Evolutionary conservation across 2,113 vertebrate genomes (phyloP).

Genomic region (Dasypus novemcinctus): DNA sequence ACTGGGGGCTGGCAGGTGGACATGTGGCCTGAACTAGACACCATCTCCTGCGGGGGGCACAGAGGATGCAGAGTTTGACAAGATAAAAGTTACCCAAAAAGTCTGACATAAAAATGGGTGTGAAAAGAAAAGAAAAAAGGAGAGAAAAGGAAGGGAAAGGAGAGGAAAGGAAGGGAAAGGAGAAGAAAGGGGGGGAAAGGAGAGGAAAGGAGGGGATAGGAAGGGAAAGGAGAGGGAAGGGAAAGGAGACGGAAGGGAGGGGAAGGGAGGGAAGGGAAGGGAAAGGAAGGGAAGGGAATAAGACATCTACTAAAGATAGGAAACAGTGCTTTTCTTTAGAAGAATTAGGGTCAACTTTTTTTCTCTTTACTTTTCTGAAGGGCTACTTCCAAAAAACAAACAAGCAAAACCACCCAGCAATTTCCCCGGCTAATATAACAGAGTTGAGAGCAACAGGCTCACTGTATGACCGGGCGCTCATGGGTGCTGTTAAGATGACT

Average conservation of each 20-base stretch:
- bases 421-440: background rate
- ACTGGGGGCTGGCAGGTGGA: background rate
- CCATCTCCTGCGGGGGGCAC: background rate
- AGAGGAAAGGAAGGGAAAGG: no score
- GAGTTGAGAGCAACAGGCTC: background rate
- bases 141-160: background rate
- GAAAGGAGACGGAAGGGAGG: background rate
- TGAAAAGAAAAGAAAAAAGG: background rate
- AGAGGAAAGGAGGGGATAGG: no score
- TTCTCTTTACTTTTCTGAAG: conserved; percentile 2
- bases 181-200: no score
- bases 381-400: background rate
- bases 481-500: background rate
- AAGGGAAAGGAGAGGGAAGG: background rate
- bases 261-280: no score
- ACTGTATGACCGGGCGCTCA: background rate
- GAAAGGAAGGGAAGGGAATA: no score
- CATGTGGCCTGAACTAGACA: background rate
- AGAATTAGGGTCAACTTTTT: background rate
- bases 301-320: background rate
- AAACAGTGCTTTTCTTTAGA: background rate
- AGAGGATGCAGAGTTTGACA: background rate
- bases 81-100: background rate
- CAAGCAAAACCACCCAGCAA: background rate
- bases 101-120: conserved; percentile 18